Base-by-base conservation (phyloP, 2,888 invertebrate species). In the Aphidoletes aphidimyza region DNA sequence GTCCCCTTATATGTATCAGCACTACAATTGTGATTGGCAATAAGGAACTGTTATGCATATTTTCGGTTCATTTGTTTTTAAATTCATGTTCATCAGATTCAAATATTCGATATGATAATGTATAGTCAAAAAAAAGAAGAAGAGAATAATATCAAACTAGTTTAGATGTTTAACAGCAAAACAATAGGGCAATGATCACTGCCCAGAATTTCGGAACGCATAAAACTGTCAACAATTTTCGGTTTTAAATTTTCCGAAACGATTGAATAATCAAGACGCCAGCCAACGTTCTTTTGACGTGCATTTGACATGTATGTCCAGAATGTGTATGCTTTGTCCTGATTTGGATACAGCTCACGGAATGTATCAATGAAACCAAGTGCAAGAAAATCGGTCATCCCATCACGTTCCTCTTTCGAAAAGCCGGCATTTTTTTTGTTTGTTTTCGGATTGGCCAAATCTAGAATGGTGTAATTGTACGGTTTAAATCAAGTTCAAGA, bases 151-250 rank as follows among this genome's bases (percentile, higher is more conserved):
- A 5, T 11, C 26, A 22, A 5, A 54, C 11, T 8, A 26, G 22
- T 54, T 88, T 89, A 90, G 86, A 89, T 86, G 88, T 94, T 92
- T 84, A 96, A 88, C 88, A 94, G 95, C 83, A 97, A 91, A 54
- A 95, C 92, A 86, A 98, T 92, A 0, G 99, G 99, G 89, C 98
- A 99, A 90, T 99, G 99, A 90, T 99, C 99, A 88, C 98, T 98
- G 54, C 99, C 99, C 88, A 93, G 93, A 5, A 98, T 95, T 86
- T 94, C 91, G 85, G 92, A 93, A 83, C 97, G 92, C 86, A 98
- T 97, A 34, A 94, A 91, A 88, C 93, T 95, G 89, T 98, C 98
- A 88, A 97, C 96, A 59, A 99, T 90, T 47, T 94, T 92, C 0
- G 94, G 91, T 86, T 93, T 89, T 36, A 98, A 91, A 84, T 95